Conservation (phyloP, 2,888 invertebrate genomes). For the Tachina lurida region DNA sequence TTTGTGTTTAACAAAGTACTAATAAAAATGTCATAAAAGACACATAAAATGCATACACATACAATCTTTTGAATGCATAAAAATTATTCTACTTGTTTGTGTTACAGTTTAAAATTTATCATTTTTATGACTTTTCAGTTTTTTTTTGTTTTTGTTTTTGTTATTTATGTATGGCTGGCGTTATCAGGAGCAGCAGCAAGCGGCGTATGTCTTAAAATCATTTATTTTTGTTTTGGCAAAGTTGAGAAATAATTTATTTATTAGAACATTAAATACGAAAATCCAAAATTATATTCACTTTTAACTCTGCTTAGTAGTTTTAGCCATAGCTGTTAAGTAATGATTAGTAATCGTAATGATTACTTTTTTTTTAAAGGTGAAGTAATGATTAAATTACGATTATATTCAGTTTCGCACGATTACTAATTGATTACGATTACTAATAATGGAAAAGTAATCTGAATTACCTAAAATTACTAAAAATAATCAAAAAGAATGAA, state of each 20-base stretch:
- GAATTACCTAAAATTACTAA: too few species aligned
- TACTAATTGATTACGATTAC: too few species aligned
- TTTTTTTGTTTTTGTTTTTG: neutral
- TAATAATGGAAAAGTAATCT: too few species aligned
- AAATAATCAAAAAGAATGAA: too few species aligned
- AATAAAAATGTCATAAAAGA: constrained; percentile 23
- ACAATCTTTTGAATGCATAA: neutral
- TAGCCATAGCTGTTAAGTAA: too few species aligned
- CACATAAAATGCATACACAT: constrained; percentile 12
- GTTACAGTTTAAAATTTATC: constrained; percentile 1
- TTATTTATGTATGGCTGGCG: neutral
- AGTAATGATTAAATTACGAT: too few species aligned
- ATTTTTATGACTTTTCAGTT: constrained; percentile 26
- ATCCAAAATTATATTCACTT: neutral
- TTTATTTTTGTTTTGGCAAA: too few species aligned
- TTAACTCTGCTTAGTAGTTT: too few species aligned
- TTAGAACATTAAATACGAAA: neutral
- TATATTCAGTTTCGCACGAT: too few species aligned
- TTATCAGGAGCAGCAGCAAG: neutral
- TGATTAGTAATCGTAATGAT: too few species aligned
- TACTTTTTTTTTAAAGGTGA: too few species aligned
- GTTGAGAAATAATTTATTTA: neutral
- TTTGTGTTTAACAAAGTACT: constrained; percentile 23
- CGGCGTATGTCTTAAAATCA: too few species aligned
- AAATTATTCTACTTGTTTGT: neutral